These are phyloP conservation scores for Bambusicola thoracicus DNA, from an alignment of 2,113 vertebrate genomes.

Conservation along the genomic window DNA sequence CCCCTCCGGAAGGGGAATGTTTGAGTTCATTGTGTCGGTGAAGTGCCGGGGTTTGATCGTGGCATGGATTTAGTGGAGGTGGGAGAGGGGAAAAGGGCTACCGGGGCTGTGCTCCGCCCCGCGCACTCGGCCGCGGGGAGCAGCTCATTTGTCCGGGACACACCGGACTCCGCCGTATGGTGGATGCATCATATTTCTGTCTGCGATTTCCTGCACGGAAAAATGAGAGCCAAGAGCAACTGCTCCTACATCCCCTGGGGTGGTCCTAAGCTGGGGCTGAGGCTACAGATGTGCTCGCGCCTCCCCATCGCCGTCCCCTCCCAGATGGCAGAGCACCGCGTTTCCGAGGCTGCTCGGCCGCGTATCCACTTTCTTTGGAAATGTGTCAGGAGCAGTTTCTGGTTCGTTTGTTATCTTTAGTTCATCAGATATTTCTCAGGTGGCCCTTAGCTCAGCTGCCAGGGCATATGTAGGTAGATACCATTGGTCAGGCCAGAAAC, in stretches of 20 bases:
- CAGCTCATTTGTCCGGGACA: not conserved
- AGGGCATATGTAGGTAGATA: not conserved
- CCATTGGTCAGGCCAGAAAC: not conserved
- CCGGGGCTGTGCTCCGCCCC: not conserved
- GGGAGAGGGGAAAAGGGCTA: slow-evolving; percentile 17
- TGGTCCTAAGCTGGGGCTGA: not conserved
- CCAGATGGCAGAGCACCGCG: not conserved
- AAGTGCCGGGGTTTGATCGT: not conserved
- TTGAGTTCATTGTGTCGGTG: slow-evolving; percentile 21
- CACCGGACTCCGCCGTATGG: not conserved
- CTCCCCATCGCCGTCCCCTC: not conserved
- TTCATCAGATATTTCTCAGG: not conserved
- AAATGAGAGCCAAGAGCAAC: slow-evolving; percentile 40
- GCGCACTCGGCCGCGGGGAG: not conserved
- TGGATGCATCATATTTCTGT: slow-evolving; percentile 25
- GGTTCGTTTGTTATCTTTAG: not conserved
- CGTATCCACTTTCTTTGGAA: not conserved
- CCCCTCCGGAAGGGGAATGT: slow-evolving; percentile 41
- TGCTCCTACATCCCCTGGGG: slow-evolving; percentile 15
- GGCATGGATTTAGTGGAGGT: not conserved
- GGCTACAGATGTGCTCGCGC: not conserved
- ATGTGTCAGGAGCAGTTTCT: not conserved
- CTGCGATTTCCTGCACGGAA: not conserved
- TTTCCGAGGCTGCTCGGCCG: not conserved
- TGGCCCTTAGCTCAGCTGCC: not conserved